Conservation (phyloP, 1,140 invertebrate species). For the Phymorhynchus buccinoides region DNA sequence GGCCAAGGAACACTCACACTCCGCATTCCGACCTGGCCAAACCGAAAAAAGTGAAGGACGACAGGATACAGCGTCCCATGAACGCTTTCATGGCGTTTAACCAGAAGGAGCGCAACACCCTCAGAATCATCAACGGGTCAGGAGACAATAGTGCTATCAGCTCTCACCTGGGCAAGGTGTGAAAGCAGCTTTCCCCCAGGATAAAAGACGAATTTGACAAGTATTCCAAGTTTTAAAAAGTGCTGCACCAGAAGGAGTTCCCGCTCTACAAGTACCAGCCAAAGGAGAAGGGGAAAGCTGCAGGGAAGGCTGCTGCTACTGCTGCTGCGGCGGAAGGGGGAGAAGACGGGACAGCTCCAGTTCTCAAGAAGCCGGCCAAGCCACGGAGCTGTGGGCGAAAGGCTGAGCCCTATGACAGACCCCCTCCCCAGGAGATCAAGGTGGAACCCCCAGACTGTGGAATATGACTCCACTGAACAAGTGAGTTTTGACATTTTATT, state of each 20-base stretch:
- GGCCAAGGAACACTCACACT: constrained; percentile 73
- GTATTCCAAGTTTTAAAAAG: constrained; percentile 91
- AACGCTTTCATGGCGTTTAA: constrained; percentile 74
- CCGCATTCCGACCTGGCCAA: constrained; percentile 97
- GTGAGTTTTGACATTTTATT: neutral
- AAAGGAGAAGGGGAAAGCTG: constrained; percentile 48
- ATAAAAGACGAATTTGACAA: constrained; percentile 93
- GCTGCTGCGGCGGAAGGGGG: too few relatives aligned
- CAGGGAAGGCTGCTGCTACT: too few relatives aligned
- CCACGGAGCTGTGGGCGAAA: neutral
- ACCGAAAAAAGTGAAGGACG: constrained; percentile 72
- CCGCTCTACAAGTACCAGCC: constrained; percentile 95
- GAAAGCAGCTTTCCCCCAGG: constrained; percentile 92
- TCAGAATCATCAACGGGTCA: constrained; percentile 96
- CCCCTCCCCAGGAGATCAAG: neutral
- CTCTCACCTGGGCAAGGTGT: constrained; percentile 90
- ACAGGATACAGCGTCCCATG: constrained; percentile 70
- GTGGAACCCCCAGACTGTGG: neutral
- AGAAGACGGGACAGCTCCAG: neutral
- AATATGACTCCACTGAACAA: neutral
- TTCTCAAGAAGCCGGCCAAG: neutral
- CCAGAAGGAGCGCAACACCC: constrained; percentile 93
- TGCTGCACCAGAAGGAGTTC: constrained; percentile 96
- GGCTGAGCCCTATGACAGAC: neutral
- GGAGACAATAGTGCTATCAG: constrained; percentile 99